Evolutionary conservation across 2,888 invertebrate species (phyloP).

Genomic region (Metallyticus violacea): DNA sequence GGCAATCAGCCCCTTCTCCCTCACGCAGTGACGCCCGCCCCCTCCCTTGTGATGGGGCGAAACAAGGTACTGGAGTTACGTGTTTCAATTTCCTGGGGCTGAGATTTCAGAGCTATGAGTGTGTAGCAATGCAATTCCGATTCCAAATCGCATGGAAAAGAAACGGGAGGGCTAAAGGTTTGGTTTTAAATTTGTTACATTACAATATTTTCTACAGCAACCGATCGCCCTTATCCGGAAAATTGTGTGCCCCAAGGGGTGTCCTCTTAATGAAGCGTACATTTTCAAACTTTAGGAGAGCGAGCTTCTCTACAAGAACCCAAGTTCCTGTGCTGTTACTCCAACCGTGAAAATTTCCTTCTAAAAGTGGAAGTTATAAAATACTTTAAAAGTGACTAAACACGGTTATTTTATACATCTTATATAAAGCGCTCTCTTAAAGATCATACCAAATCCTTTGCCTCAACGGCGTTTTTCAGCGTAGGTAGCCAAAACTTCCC

Average conservation of each 20-base stretch:
- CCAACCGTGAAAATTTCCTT: background rate
- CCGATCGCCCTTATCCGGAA: background rate
- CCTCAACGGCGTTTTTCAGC: no score
- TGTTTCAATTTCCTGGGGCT: background rate
- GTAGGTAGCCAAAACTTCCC: no score
- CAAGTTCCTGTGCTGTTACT: background rate
- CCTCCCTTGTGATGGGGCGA: background rate
- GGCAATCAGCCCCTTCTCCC: background rate
- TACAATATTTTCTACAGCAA: background rate
- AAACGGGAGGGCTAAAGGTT: background rate
- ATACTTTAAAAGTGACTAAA: background rate
- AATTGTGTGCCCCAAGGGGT: background rate
- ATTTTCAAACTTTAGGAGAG: no score
- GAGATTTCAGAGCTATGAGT: background rate
- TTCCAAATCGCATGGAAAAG: background rate
- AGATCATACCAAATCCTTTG: background rate
- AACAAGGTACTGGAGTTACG: background rate
- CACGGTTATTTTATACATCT: background rate
- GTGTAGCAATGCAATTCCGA: background rate
- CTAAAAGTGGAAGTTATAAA: background rate
- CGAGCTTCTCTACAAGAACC: background rate
- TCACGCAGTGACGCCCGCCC: background rate
- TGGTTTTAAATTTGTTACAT: background rate
- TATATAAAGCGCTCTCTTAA: background rate
- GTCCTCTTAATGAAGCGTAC: background rate